A percentile compares a stretch with the other conserved stretches of the same genome.
These are phyloP conservation scores for Porites lobata DNA, from an alignment of 92 coral and sea anemone species.

Conservation along the genomic window DNA sequence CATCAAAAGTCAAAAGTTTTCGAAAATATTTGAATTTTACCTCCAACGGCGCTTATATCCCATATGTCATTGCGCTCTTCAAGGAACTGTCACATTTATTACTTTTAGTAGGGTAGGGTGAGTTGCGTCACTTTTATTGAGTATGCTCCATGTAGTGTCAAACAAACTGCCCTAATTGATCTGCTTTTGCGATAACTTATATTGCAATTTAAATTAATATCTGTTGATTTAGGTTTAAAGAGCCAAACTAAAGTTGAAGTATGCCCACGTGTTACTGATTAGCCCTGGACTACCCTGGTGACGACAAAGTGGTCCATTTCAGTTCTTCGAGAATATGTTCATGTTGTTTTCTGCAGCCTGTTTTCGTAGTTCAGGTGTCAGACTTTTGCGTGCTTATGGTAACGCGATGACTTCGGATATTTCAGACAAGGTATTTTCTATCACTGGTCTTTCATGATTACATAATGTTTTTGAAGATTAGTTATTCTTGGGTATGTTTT, in stretches of 20 bases:
- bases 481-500: no score
- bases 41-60: slow-evolving; percentile 51
- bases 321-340: not conserved
- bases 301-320: not conserved
- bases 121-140: not conserved
- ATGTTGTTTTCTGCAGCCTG: not conserved
- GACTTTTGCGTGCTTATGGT: not conserved
- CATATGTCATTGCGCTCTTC: slow-evolving; percentile 25
- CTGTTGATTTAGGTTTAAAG: no score
- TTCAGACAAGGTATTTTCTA: slow-evolving; percentile 1
- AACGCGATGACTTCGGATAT: slow-evolving; percentile 20
- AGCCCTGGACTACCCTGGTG: not conserved
- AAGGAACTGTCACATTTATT: not conserved
- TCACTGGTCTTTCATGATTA: not conserved
- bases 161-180: no score
- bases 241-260: no score
- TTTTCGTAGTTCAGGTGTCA: not conserved
- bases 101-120: slow-evolving; percentile 22
- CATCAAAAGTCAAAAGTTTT: slow-evolving; percentile 25
- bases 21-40: slow-evolving; percentile 62
- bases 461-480: not conserved
- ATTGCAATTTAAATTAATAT: no score
- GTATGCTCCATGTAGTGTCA: not conserved
- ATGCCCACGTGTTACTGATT: no score
- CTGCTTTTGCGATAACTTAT: no score